These are phyloP conservation scores for Taurulus bubalis DNA, from an alignment of 2,113 vertebrate genomes.

Conservation along the genomic window DNA sequence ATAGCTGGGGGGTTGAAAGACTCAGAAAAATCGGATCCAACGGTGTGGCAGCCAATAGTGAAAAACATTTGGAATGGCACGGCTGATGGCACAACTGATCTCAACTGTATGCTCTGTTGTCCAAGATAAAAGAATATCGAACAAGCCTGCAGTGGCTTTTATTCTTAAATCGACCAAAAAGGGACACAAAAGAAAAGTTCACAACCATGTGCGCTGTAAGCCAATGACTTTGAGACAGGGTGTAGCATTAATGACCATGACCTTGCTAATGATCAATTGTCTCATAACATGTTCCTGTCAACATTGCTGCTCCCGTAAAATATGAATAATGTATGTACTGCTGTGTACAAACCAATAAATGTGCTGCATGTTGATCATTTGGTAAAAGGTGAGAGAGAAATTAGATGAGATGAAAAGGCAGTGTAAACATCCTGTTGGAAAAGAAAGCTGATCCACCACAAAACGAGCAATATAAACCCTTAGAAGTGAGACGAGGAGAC, in stretches of 20 bases:
- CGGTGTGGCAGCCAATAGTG: background rate
- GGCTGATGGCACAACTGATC: background rate
- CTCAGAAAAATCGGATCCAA: background rate
- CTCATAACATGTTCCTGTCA: background rate
- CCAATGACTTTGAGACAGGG: background rate
- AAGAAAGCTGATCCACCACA: background rate
- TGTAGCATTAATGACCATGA: background rate
- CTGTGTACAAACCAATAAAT: conserved; percentile 4
- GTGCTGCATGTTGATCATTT: background rate
- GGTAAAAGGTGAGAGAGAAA: background rate
- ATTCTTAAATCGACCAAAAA: background rate
- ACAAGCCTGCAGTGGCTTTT: background rate
- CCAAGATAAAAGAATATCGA: background rate
- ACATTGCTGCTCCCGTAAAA: background rate
- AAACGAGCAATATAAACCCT: background rate
- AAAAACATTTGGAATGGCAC: background rate
- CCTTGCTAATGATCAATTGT: background rate
- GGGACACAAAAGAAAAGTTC: background rate
- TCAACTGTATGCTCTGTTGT: background rate
- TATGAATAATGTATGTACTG: background rate
- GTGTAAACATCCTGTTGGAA: background rate
- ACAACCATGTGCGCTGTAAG: background rate
- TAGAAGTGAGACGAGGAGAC: background rate
- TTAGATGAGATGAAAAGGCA: background rate
- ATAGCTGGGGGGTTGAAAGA: background rate